Conservation (phyloP, 2,888 invertebrate genomes). For the Phania funesta region DNA sequence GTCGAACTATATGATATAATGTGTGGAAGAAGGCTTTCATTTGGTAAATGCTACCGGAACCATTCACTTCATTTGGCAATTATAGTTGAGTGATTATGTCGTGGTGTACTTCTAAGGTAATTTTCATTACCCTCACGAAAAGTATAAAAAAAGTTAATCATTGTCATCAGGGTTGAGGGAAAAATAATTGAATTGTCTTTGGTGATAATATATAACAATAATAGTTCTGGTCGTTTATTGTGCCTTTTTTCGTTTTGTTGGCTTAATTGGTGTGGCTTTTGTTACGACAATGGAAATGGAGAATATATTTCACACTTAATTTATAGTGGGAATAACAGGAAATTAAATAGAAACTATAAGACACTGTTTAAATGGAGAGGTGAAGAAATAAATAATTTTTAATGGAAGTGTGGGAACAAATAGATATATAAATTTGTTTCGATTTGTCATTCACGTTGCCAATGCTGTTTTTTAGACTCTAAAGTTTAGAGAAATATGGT, state of each 20-base stretch:
- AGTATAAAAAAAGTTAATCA: slow-evolving; percentile 34
- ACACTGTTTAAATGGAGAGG: too few relatives aligned
- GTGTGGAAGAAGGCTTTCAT: slow-evolving; percentile 8
- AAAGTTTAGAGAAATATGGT: too few relatives aligned
- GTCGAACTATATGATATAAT: slow-evolving; percentile 10
- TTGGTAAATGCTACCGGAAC: slow-evolving; percentile 67
- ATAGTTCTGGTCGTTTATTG: slow-evolving; percentile 60
- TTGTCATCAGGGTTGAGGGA: slow-evolving; percentile 49
- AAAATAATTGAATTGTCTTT: slow-evolving; percentile 65
- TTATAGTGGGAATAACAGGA: neutral
- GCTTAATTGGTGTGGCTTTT: too few relatives aligned
- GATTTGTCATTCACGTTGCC: too few relatives aligned
- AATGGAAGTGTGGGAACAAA: too few relatives aligned
- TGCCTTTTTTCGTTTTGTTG: neutral
- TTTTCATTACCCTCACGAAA: slow-evolving; percentile 16
- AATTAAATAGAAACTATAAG: too few relatives aligned
- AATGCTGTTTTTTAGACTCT: too few relatives aligned
- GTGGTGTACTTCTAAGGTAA: slow-evolving; percentile 62
- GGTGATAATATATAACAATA: slow-evolving; percentile 59
- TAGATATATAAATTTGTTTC: too few relatives aligned
- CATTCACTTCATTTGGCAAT: slow-evolving; percentile 70
- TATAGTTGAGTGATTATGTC: slow-evolving; percentile 70
- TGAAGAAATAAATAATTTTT: too few relatives aligned
- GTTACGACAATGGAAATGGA: neutral
- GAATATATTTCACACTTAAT: slow-evolving; percentile 3